Percentiles rank a stretch among this genome's conserved stretches.
Evolutionary conservation across 2,113 vertebrate species (phyloP).

Genomic region (Eulemur macaco): DNA sequence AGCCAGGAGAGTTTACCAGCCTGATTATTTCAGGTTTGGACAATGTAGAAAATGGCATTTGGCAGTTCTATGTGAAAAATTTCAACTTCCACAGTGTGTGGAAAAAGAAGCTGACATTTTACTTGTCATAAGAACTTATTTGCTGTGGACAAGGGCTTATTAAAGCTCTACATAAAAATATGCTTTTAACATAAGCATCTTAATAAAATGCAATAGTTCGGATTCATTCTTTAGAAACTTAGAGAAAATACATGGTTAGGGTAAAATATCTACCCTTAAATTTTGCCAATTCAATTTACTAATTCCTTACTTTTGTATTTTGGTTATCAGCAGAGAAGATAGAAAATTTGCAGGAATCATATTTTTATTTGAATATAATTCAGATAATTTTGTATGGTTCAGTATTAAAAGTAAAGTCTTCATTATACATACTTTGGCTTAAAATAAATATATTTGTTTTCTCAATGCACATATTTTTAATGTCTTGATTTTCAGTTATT

Average conservation of each 20-base stretch:
- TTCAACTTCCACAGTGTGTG: not conserved
- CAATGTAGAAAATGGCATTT: not conserved
- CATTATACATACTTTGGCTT: not conserved
- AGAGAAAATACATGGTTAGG: not conserved
- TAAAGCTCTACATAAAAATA: not conserved
- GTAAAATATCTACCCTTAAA: not conserved
- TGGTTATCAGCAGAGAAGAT: not conserved
- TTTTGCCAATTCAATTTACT: not conserved
- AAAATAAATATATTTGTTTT: conserved; percentile 55
- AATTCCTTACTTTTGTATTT: not conserved
- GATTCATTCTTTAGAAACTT: not conserved
- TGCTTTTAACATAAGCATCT: not conserved
- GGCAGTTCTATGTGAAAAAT: not conserved
- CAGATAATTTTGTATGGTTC: not conserved
- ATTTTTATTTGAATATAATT: conserved; percentile 6
- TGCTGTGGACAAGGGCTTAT: not conserved
- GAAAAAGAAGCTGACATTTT: not conserved
- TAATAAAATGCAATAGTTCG: not conserved
- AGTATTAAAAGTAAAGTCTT: not conserved
- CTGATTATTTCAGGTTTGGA: not conserved
- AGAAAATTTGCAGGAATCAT: not conserved
- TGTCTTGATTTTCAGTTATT: conserved; percentile 61
- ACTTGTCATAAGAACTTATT: not conserved
- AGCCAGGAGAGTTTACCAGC: fast-evolving
- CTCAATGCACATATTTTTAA: conserved; percentile 48